Base-by-base conservation (phyloP, 2,888 invertebrate genomes). In the Cacoxenus indagator region DNA sequence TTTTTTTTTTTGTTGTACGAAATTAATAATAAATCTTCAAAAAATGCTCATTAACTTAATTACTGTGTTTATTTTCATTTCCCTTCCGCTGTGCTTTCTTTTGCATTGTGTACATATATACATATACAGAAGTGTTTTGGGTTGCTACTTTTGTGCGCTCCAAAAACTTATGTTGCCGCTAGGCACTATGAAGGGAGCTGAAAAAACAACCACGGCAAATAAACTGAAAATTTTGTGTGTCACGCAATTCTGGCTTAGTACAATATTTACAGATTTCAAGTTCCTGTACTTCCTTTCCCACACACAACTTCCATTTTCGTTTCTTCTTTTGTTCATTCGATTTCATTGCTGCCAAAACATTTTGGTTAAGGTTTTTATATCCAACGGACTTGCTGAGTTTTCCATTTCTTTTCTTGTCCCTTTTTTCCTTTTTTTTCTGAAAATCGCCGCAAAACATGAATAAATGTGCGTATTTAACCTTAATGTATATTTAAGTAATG, bases 401-500 rank as follows among this genome's bases (percentile, higher is more conserved):
- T n/a, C 6, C 59, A 43, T 61, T 8, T 24, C 14, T 43, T 61
- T 19, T 17, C 29, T n/a, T 37, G n/a, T 43, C 43, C 3, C 14
- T 43, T 24, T n/a, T 62, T 3, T 43, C 45, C 24, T 43, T 24
- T 43, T 62, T 22, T 24, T 43, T 14, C 19, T 62, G 24, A 81
- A 83, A 77, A 82, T 75, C 77, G 81, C 81, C 83, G 17, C 71
- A 73, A 59, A 80, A 83, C 82, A 82, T 78, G 75, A 70, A 82
- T 73, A 80, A 83, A 83, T 78, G 75, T 69, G 73, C 78, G 80
- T 80, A 74, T 78, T 83, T 78, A 78, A 78, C 82, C 84, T 83
- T 83, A 83, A 84, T 83, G 84, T 78, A 76, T 80, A 84, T 84
- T 83, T 83, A 83, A 83, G 83, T 84, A 82, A 78, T 81, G 83